Percentiles rank a stretch among this genome's conserved stretches.
These are phyloP conservation scores for Epinephelus malabaricus DNA, from an alignment of 2,797 vertebrate genomes.

Conservation along the genomic window DNA sequence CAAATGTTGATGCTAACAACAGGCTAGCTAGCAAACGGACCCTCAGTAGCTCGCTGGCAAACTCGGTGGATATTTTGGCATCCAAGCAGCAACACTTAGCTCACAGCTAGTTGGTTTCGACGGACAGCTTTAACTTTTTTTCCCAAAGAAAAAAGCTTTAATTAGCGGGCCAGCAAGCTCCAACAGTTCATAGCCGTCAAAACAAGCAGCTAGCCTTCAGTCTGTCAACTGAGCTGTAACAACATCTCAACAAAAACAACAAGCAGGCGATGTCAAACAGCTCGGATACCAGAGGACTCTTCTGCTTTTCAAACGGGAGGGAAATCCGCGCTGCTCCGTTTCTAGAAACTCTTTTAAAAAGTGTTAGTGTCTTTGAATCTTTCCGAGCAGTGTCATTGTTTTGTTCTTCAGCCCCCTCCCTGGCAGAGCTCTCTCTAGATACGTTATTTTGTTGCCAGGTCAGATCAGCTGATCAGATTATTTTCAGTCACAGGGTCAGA, in stretches of 20 bases:
- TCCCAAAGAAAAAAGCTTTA: constrained; percentile 9
- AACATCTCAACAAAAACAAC: constrained; percentile 79
- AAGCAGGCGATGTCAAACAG: constrained; percentile 50
- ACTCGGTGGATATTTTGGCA: constrained; percentile 41
- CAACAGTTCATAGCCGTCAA: constrained; percentile 46
- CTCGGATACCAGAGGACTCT: constrained; percentile 29
- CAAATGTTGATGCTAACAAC: constrained; percentile 81
- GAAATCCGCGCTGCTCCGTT: constrained; percentile 29
- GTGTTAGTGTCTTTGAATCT: constrained; percentile 62
- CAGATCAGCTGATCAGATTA: constrained; percentile 90
- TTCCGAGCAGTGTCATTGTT: constrained; percentile 83
- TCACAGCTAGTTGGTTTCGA: constrained; percentile 33
- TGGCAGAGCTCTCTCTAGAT: constrained; percentile 74
- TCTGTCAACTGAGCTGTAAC: constrained; percentile 73
- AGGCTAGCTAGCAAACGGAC: constrained; percentile 70
- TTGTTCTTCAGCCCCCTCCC: constrained; percentile 83
- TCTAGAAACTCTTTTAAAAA: constrained; percentile 60
- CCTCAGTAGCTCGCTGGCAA: constrained; percentile 43
- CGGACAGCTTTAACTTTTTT: constrained; percentile 39
- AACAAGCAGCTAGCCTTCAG: constrained; percentile 70
- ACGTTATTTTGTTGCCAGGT: constrained; percentile 87
- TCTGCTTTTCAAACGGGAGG: constrained; percentile 27
- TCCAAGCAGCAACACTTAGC: constrained; percentile 27
- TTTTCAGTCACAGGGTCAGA: constrained; percentile 84
- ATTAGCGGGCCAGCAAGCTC: constrained; percentile 34